A percentile compares a stretch with the other conserved stretches of the same genome.
Conservation (phyloP, 2,888 invertebrate genomes). For the Rhabditoides inermis region DNA sequence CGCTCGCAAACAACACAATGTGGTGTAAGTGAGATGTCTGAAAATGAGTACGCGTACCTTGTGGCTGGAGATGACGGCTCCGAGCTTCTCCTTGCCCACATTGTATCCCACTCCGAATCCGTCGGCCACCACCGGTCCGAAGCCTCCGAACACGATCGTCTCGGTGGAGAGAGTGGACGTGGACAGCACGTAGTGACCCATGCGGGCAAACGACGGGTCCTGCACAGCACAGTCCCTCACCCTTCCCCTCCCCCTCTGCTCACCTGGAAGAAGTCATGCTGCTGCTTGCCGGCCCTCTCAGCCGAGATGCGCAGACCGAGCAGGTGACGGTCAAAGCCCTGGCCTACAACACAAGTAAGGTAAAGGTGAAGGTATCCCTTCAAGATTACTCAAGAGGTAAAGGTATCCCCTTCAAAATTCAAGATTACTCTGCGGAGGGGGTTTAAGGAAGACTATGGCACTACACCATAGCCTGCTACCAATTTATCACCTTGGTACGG, state of each 20-base stretch:
- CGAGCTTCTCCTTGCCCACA: constrained; percentile 72
- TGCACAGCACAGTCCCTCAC: constrained; percentile 51
- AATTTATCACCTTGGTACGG: too few species aligned
- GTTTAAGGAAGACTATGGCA: too few species aligned
- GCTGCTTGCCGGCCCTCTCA: constrained; percentile 42
- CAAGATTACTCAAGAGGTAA: too few species aligned
- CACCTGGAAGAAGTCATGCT: constrained; percentile 29
- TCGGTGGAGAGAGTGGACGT: constrained; percentile 86
- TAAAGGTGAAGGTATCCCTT: too few species aligned
- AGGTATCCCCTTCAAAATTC: too few species aligned
- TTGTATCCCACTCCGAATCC: constrained; percentile 88
- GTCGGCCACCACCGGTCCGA: constrained; percentile 81
- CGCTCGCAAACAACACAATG: too few species aligned
- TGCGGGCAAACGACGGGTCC: constrained; percentile 51
- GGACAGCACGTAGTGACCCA: constrained; percentile 83
- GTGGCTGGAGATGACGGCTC: constrained; percentile 72
- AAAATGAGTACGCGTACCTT: constrained; percentile 24
- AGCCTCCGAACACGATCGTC: constrained; percentile 72
- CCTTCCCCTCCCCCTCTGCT: too few species aligned
- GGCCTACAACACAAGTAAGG: constrained; percentile 65
- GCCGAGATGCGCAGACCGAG: constrained; percentile 75
- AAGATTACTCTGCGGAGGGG: too few species aligned
- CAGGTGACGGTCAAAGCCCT: constrained; percentile 91
- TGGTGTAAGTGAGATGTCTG: too few species aligned
- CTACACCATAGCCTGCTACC: too few species aligned